phyloP scores from a whole-genome alignment of 2,113 vertebrate species.

The Turnix velox region DNA sequence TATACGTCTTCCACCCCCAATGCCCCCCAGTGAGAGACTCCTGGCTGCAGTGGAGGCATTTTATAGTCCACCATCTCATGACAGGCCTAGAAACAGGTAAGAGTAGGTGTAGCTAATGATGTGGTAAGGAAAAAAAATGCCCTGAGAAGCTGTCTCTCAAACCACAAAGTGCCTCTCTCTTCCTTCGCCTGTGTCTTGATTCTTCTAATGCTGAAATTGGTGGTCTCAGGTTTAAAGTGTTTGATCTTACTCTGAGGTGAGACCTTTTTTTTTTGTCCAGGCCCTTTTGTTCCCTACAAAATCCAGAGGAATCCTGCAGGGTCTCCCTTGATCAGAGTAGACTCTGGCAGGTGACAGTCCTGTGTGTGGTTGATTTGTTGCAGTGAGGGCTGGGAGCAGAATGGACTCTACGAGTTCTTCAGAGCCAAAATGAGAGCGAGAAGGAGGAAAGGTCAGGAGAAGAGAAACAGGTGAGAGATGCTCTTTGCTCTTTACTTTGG shows the following conservation, averaged over 20 bases:
- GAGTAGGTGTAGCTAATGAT: not conserved
- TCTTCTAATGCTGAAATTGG: not conserved
- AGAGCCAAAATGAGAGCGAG: slow-evolving; percentile 96
- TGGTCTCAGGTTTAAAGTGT: not conserved
- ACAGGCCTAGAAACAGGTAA: slow-evolving; percentile 96
- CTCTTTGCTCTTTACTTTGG: no score
- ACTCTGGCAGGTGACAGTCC: not conserved
- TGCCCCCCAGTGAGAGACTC: slow-evolving; percentile 95
- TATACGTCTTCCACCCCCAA: slow-evolving; percentile 94
- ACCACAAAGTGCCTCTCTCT: not conserved
- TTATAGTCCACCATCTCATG: slow-evolving; percentile 96
- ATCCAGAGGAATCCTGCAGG: not conserved
- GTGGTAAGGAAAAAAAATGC: not conserved
- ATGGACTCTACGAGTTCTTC: slow-evolving; percentile 96
- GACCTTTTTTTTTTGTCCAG: not conserved
- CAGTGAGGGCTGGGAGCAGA: slow-evolving; percentile 99
- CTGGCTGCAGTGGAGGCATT: slow-evolving; percentile 96
- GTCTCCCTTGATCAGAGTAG: fast-evolving
- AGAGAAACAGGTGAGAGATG: slow-evolving; percentile 84
- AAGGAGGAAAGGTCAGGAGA: slow-evolving; percentile 92
- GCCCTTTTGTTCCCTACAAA: not conserved
- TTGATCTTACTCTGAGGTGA: not conserved
- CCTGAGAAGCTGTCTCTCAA: not conserved
- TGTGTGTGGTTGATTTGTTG: slow-evolving; percentile 3
- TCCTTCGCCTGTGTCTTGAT: not conserved